Conservation (phyloP, 2,797 vertebrate genomes). For the Cirrhinus molitorella region DNA sequence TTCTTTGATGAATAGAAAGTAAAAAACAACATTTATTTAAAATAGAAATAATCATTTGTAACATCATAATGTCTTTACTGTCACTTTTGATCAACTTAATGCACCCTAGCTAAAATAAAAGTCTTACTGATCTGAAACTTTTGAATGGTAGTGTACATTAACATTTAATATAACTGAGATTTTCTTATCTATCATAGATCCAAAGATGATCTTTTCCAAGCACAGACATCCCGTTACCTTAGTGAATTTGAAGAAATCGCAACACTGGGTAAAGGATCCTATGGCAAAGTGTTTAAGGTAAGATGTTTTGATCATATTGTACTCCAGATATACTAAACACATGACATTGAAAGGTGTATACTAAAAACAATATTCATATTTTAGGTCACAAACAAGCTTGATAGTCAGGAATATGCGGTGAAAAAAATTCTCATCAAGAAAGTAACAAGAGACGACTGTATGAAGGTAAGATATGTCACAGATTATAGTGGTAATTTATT, state of each 20-base stretch:
- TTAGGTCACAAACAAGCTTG: constrained; percentile 95
- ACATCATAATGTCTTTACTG: neutral
- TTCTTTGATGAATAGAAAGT: too few relatives aligned
- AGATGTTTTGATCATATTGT: neutral
- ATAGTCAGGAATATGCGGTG: constrained; percentile 93
- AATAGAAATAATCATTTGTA: neutral
- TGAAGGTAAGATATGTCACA: constrained; percentile 83
- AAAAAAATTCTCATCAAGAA: constrained; percentile 98
- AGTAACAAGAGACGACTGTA: constrained; percentile 90
- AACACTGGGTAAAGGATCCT: constrained; percentile 91
- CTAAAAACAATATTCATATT: constrained; percentile 3
- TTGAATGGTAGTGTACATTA: neutral
- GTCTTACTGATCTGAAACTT: neutral
- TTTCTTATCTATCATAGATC: constrained; percentile 65
- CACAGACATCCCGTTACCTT: constrained; percentile 93
- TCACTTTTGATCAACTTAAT: neutral
- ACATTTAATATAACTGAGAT: neutral
- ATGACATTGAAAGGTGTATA: neutral
- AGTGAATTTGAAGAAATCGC: constrained; percentile 94
- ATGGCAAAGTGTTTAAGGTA: constrained; percentile 96
- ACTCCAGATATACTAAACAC: neutral
- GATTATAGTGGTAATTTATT: neutral
- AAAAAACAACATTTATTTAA: neutral
- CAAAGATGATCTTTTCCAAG: constrained; percentile 84
- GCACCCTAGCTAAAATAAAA: neutral